These are phyloP conservation scores for Struthidea cinerea DNA, from an alignment of 2,113 vertebrate genomes.

Conservation along the genomic window DNA sequence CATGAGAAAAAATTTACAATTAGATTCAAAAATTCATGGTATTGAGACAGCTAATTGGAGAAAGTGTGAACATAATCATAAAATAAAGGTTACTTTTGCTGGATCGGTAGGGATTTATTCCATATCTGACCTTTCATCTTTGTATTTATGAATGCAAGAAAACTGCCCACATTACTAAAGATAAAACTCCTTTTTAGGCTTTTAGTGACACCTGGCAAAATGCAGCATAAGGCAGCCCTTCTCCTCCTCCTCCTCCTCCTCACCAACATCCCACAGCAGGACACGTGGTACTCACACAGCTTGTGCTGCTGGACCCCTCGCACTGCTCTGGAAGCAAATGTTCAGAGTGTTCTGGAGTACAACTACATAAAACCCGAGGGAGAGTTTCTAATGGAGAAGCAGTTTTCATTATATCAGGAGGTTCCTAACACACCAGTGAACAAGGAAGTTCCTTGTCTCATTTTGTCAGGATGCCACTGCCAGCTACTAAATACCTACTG, in stretches of 20 bases:
- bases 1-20: background rate
- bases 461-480: background rate
- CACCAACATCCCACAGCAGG: background rate
- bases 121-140: background rate
- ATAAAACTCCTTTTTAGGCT: background rate
- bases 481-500: background rate
- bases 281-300: background rate
- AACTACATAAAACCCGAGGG: rapidly evolving
- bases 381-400: background rate
- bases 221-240: background rate
- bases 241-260: background rate
- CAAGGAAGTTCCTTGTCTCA: background rate
- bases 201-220: background rate
- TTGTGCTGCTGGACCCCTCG: background rate
- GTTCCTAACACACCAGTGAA: background rate
- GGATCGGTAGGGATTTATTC: background rate
- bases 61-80: background rate
- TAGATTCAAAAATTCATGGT: background rate
- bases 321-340: background rate
- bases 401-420: background rate
- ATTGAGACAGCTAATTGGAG: background rate
- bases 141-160: background rate
- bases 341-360: background rate
- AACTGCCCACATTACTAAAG: background rate
- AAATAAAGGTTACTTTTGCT: background rate